Evolutionary conservation across 2,797 vertebrate genomes (phyloP), one percentile per base, ranked within the genome.

Genomic region (Enteromius afrohamiltoni): DNA sequence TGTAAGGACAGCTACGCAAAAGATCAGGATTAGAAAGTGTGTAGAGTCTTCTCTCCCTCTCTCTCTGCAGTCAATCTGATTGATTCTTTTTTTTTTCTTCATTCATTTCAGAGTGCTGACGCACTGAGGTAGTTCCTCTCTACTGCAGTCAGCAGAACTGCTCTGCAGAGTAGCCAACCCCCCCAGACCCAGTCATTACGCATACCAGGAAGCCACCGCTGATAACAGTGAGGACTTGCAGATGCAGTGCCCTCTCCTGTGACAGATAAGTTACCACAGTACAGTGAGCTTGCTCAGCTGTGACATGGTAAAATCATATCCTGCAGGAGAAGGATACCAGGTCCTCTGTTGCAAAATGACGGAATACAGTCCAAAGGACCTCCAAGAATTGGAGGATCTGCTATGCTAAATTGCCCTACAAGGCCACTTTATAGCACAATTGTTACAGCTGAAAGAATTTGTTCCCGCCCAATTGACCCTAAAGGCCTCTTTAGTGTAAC

Each of bases 51-150:
- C 64, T 47, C 76, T 81, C 76, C 87, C 69, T 77, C 76, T 88
- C 69, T 87, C 90, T 89, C 94, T 95, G 93, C 93, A 95, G 95
- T 89, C 92, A 92, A 89, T 88, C 88, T 90, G 92, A 95, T 95
- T 94, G 95, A 95, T 94, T 94, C 84, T 67, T 65, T 37, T 75
- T 68, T 75, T 83, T 84, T 84, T 96, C 95, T 95, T 95, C 95
- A 96, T 96, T 96, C 94, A 95, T 94, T 94, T 92, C 89, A 92
- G 92, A 95, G 89, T 96, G 96, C 96, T 98, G 97, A 97, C 85
- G 92, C 94, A 92, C 92, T 85, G 85, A 90, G 95, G 95, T 95
- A 94, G 93, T 92, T 92, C 93, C 95, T 93, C 73, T 77, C 74
- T 69, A 77, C 96, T 95, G 96, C 96, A 96, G 96, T 96, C 94